These are phyloP conservation scores for Reticulitermes speratus DNA, from an alignment of 1,140 invertebrate species.

Conservation along the genomic window DNA sequence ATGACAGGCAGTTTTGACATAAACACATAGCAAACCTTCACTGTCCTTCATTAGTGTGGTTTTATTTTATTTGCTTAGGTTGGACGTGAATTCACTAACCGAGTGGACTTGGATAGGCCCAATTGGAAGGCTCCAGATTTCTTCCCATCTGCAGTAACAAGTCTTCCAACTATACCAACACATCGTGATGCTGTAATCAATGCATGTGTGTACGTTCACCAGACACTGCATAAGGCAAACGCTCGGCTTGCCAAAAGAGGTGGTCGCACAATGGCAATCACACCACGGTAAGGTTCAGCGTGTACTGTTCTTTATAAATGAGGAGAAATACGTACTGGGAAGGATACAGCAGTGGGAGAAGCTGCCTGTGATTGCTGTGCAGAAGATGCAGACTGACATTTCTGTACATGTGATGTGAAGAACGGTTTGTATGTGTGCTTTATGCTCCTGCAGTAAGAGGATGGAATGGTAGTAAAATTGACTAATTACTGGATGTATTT, in stretches of 20 bases:
- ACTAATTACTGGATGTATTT: no score
- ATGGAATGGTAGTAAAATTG: no score
- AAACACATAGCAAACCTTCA: no score
- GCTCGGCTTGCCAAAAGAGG: slow-evolving; percentile 84
- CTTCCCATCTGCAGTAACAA: slow-evolving; percentile 82
- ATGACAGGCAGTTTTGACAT: no score
- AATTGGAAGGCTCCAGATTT: slow-evolving; percentile 82
- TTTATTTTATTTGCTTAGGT: slow-evolving; percentile 54
- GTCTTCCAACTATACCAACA: slow-evolving; percentile 70
- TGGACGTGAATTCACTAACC: slow-evolving; percentile 82
- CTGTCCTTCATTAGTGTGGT: neutral
- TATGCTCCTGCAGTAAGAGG: no score
- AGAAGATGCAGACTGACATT: no score
- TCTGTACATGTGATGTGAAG: no score
- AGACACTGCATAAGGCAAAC: slow-evolving; percentile 94
- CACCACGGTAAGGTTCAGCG: slow-evolving; percentile 64
- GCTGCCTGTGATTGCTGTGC: no score
- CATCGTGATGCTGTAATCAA: slow-evolving; percentile 96
- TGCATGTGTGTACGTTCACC: slow-evolving; percentile 97
- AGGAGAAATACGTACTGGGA: neutral
- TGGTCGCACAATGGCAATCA: slow-evolving; percentile 94
- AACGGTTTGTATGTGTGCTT: no score
- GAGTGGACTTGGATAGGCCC: slow-evolving; percentile 78
- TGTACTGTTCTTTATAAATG: no score
- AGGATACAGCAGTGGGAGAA: neutral